phyloP scores from a whole-genome alignment of 2,797 vertebrate genomes.

The Botia kubotai region DNA sequence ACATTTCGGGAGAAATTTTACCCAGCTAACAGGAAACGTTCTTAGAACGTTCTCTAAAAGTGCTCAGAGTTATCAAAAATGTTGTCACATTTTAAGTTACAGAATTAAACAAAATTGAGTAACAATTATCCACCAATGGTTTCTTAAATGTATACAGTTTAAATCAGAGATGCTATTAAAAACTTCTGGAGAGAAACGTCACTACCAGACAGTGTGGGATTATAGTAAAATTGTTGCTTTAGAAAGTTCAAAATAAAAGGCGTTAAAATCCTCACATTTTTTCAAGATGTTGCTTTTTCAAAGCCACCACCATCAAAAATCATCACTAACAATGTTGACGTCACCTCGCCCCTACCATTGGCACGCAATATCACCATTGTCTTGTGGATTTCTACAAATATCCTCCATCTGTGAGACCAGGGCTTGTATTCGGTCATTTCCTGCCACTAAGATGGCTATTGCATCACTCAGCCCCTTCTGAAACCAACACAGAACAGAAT shows the following conservation, averaged over 20 bases:
- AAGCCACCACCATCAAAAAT: background rate
- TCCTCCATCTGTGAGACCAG: slow-evolving; percentile 90
- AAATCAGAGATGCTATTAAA: too few species aligned
- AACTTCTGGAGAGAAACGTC: too few species aligned
- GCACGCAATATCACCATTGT: slow-evolving; percentile 28
- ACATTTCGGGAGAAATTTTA: too few species aligned
- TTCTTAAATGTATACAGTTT: too few species aligned
- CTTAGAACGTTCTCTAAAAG: too few species aligned
- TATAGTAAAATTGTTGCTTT: background rate
- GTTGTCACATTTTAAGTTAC: too few species aligned
- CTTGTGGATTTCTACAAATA: slow-evolving; percentile 75
- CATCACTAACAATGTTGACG: background rate
- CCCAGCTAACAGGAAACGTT: too few species aligned
- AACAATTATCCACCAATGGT: background rate
- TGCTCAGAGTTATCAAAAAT: too few species aligned
- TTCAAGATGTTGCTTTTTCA: too few species aligned
- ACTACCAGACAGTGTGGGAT: background rate
- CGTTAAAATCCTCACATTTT: too few species aligned
- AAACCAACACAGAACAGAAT: slow-evolving; percentile 36
- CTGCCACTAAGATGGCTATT: slow-evolving; percentile 86
- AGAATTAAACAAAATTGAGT: too few species aligned
- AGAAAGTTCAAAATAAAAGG: too few species aligned
- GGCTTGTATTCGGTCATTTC: slow-evolving; percentile 88
- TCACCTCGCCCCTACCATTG: background rate
- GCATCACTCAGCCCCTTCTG: slow-evolving; percentile 88